phyloP scores from a whole-genome alignment of 2,113 vertebrate species.

The Halcyon senegalensis region DNA sequence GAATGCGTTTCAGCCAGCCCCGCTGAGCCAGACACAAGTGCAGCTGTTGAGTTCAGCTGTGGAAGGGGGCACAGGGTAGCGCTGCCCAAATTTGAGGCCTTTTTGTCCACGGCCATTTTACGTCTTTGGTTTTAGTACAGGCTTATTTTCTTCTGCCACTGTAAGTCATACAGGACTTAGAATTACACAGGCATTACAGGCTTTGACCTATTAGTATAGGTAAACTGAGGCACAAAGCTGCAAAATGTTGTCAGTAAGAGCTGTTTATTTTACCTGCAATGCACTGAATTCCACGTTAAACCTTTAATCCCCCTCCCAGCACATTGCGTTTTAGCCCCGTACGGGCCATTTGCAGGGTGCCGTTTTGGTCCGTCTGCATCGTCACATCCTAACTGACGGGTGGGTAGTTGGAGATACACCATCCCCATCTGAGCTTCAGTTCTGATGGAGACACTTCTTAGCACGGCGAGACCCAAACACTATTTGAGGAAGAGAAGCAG shows the following conservation, averaged over 20 bases:
- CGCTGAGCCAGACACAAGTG: not conserved
- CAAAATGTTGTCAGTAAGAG: not conserved
- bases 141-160: not conserved
- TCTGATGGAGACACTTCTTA: not conserved
- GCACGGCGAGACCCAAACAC: not conserved
- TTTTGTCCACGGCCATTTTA: not conserved
- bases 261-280: not conserved
- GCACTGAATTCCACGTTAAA: not conserved
- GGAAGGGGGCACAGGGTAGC: not conserved
- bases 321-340: rapidly evolving
- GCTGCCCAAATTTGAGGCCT: not conserved
- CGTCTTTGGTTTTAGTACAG: not conserved
- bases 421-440: not conserved
- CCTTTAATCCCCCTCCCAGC: not conserved
- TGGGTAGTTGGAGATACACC: not conserved
- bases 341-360: not conserved
- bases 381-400: rapidly evolving
- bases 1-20: not conserved
- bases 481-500: not conserved
- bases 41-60: not conserved
- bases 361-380: not conserved
- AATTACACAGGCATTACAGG: not conserved
- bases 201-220: rapidly evolving
- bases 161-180: not conserved
- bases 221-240: not conserved